Evolutionary conservation across 2,797 vertebrate species (phyloP).

Genomic region (Sphenopsis melanotis): DNA sequence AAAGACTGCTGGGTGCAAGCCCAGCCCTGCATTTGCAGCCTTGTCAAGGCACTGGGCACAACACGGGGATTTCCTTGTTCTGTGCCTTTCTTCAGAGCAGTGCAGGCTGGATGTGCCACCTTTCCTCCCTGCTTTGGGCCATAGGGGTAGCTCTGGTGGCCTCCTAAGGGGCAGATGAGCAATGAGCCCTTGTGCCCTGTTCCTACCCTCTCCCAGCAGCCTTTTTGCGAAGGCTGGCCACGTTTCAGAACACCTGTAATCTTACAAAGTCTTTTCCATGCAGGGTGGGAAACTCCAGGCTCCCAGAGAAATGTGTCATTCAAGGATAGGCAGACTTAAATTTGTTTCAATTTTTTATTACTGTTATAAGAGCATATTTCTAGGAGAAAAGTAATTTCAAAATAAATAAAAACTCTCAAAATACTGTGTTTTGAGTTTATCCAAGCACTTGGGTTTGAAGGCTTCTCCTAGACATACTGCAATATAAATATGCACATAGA

Average conservation of each 20-base stretch:
- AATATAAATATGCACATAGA: not conserved
- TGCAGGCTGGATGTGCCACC: not conserved
- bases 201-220: not conserved
- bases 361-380: not conserved
- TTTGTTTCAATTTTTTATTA: constrained; percentile 22
- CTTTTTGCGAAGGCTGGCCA: not conserved
- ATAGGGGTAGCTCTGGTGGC: not conserved
- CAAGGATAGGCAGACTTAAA: not conserved
- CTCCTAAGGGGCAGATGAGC: not conserved
- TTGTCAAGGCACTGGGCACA: not conserved
- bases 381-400: not conserved
- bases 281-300: not conserved
- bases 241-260: not conserved
- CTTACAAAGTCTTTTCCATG: not conserved
- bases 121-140: not conserved
- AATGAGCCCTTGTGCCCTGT: not conserved
- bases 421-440: not conserved
- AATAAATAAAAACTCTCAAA: not conserved
- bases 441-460: not conserved
- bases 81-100: not conserved
- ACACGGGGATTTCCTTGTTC: not conserved
- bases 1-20: not conserved
- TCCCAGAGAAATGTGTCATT: not conserved
- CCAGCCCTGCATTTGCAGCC: not conserved
- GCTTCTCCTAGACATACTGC: not conserved